Evolutionary conservation across 2,113 vertebrate genomes (phyloP).

Genomic region (Haplotaxodon microlepis): DNA sequence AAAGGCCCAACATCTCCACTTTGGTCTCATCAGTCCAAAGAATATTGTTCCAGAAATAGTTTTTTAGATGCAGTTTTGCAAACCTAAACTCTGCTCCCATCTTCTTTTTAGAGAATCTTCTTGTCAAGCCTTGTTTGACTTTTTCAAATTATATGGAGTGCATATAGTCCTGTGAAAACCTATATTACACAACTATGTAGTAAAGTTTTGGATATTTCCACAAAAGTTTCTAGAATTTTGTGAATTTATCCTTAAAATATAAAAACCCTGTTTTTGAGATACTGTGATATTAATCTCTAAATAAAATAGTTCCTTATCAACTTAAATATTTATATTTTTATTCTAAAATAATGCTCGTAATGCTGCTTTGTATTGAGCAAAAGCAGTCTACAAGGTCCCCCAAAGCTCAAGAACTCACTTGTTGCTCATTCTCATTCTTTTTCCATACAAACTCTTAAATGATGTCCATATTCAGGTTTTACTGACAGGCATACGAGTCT

Average conservation of each 20-base stretch:
- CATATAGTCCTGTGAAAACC: background rate
- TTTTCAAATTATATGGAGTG: background rate
- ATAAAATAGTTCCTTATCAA: background rate
- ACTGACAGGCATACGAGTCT: accelerated
- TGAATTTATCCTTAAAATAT: background rate
- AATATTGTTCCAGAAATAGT: background rate
- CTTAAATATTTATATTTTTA: background rate
- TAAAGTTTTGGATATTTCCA: background rate
- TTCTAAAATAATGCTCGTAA: background rate
- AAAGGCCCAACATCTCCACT: background rate
- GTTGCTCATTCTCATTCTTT: background rate
- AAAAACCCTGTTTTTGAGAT: background rate
- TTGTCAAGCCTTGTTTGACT: background rate
- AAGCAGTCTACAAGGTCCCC: background rate
- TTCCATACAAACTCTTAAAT: background rate
- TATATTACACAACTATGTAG: background rate
- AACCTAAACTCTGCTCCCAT: background rate
- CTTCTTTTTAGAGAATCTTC: background rate
- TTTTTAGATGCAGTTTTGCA: background rate
- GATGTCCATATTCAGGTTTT: background rate
- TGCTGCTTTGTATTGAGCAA: background rate
- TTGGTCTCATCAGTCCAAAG: background rate
- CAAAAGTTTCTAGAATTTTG: background rate
- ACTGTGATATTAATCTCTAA: background rate
- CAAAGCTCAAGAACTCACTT: background rate